These are phyloP conservation scores for Stratiolaelaps scimitus DNA, from an alignment of 1,140 invertebrate species.

Conservation along the genomic window DNA sequence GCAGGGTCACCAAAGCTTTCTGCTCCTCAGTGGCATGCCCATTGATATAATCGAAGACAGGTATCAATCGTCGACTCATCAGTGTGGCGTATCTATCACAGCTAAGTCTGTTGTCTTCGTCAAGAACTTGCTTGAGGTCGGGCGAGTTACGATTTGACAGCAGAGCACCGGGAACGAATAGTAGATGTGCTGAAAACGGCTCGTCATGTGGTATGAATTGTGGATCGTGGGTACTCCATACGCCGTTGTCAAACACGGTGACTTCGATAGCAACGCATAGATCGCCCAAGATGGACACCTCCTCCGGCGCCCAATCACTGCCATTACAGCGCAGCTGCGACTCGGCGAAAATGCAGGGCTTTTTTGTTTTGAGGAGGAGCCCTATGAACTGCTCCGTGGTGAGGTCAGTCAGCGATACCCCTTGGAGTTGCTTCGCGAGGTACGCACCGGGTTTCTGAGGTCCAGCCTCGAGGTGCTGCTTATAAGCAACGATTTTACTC, in stretches of 20 bases:
- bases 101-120: neutral
- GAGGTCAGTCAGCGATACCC: neutral
- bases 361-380: neutral
- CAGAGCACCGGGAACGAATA: conserved; percentile 18
- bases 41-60: conserved; percentile 1
- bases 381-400: conserved; percentile 18
- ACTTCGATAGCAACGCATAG: conserved; percentile 1
- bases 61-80: neutral
- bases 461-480: neutral
- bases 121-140: neutral
- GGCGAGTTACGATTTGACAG: neutral
- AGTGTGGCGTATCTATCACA: conserved; percentile 21
- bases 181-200: neutral
- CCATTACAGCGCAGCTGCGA: neutral
- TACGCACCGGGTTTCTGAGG: neutral
- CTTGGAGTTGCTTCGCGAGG: neutral
- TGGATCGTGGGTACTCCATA: neutral
- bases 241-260: conserved; percentile 18
- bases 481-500: neutral
- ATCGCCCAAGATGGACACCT: conserved; percentile 11
- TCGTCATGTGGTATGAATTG: neutral
- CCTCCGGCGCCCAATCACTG: neutral
- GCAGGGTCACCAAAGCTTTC: neutral
- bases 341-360: conserved; percentile 20
- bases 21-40: neutral